phyloP scores from a whole-genome alignment of 2,888 invertebrate species.

The Rugalucina vietnamica region DNA sequence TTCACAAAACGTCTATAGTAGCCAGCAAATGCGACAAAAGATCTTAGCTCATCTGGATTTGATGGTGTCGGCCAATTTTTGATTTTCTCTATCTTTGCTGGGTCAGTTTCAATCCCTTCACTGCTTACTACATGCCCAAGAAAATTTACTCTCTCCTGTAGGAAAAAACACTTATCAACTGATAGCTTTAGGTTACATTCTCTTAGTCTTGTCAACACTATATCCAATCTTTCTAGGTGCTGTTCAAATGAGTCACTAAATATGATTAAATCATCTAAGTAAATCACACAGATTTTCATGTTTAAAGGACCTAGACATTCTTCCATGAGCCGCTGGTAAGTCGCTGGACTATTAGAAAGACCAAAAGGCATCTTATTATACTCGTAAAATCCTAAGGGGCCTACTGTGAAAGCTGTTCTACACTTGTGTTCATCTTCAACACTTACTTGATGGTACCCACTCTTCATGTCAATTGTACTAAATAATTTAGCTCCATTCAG shows the following conservation, averaged over 20 bases:
- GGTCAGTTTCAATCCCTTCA: slow-evolving; percentile 24
- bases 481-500: not conserved
- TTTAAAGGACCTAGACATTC: slow-evolving; percentile 8
- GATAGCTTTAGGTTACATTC: not conserved
- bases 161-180: not conserved
- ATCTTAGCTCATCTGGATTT: slow-evolving; percentile 14
- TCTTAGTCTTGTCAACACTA: not conserved
- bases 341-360: slow-evolving; percentile 17
- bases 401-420: slow-evolving; percentile 15
- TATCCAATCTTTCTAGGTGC: not conserved
- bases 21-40: slow-evolving; percentile 11
- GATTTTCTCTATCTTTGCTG: slow-evolving; percentile 20
- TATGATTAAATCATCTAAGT: slow-evolving; percentile 2
- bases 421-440: slow-evolving; percentile 15
- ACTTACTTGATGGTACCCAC: slow-evolving; percentile 11
- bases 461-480: not conserved
- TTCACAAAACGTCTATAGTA: slow-evolving; percentile 35
- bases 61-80: slow-evolving; percentile 13
- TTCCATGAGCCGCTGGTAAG: slow-evolving; percentile 18
- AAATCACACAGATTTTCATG: slow-evolving; percentile 4
- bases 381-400: slow-evolving; percentile 2
- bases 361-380: slow-evolving; percentile 17
- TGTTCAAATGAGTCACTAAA: not conserved
- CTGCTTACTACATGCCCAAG: not conserved
- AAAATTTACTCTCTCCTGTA: slow-evolving; percentile 6